Evolutionary conservation across 2,113 vertebrate genomes (phyloP).

Genomic region (Steatornis caripensis): DNA sequence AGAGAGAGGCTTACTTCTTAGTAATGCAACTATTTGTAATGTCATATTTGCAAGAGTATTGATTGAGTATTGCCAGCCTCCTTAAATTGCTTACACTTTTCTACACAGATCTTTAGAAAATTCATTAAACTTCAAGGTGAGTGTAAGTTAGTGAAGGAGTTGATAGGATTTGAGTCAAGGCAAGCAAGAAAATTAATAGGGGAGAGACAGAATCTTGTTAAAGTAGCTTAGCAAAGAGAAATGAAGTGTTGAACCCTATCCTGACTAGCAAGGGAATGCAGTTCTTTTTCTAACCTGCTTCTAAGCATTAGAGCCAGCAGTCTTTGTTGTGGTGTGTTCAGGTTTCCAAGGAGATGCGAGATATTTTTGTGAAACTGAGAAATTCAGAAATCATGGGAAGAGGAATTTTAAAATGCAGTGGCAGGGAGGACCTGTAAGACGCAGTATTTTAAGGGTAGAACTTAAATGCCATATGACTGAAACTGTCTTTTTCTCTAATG

Average conservation of each 20-base stretch:
- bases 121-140: not conserved
- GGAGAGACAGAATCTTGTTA: not conserved
- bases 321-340: not conserved
- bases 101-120: not conserved
- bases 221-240: not conserved
- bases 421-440: not conserved
- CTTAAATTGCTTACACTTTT: not conserved
- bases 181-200: not conserved
- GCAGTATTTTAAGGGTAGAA: not conserved
- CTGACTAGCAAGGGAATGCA: not conserved
- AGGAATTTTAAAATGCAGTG: not conserved
- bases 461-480: not conserved
- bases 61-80: not conserved
- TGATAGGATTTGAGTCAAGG: not conserved
- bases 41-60: too few species aligned
- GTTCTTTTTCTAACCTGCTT: not conserved
- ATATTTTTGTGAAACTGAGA: slow-evolving; percentile 38
- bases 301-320: not conserved
- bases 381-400: slow-evolving; percentile 20
- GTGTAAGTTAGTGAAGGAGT: not conserved
- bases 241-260: not conserved
- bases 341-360: slow-evolving; percentile 52
- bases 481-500: not conserved
- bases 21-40: too few species aligned
- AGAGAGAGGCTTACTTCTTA: not conserved